A percentile compares a stretch with the other conserved stretches of the same genome.
These are phyloP conservation scores for Nasonia oneida DNA, from an alignment of 2,888 invertebrate genomes.

Conservation along the genomic window DNA sequence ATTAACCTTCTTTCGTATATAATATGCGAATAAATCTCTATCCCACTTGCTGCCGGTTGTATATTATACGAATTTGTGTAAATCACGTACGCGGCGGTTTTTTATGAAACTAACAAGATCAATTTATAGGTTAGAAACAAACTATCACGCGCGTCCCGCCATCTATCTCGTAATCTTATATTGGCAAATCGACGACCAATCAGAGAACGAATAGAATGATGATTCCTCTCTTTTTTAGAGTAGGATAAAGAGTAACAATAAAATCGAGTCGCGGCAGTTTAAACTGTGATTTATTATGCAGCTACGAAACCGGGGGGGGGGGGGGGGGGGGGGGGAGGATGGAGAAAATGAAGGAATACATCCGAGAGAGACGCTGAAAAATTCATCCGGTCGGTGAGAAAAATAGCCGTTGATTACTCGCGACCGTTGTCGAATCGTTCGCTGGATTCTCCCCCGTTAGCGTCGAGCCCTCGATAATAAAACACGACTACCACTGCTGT, in stretches of 20 bases:
- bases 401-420: not conserved
- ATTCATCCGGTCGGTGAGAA: not conserved
- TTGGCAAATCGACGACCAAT: no score
- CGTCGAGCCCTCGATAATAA: not conserved
- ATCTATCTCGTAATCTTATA: no score
- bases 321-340: not conserved
- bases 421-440: no score
- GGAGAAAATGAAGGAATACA: not conserved
- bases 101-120: no score
- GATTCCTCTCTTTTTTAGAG: not conserved
- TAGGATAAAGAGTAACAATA: not conserved
- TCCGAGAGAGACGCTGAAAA: not conserved
- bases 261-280: not conserved
- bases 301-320: no score
- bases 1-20: not conserved
- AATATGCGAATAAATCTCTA: not conserved
- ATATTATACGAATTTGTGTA: not conserved
- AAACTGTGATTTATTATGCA: not conserved
- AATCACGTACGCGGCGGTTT: not conserved
- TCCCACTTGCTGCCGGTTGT: not conserved
- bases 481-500: not conserved
- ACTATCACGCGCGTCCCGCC: no score
- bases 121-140: no score
- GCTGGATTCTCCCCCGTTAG: not conserved
- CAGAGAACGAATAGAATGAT: no score